phyloP scores from a whole-genome alignment of 2,797 vertebrate genomes.

The Bradypodion ventrale region DNA sequence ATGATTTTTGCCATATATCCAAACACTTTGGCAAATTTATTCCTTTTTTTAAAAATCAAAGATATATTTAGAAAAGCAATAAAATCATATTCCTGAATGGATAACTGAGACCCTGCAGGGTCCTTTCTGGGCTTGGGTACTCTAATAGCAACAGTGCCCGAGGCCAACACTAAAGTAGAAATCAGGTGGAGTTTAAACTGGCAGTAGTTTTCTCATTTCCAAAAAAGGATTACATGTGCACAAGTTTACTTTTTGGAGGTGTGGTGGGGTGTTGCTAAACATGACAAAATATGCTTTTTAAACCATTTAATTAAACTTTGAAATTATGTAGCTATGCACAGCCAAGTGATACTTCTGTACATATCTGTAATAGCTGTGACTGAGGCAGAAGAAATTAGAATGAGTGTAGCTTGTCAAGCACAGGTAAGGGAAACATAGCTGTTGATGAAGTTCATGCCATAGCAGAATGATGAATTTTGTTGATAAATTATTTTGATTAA shows the following conservation, averaged over 20 bases:
- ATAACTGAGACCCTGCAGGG: conserved; percentile 70
- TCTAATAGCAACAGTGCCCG: too few species aligned
- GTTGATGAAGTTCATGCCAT: neutral
- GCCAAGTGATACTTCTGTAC: neutral
- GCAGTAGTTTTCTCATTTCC: conserved; percentile 71
- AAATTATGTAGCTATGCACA: neutral
- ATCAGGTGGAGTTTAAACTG: conserved; percentile 60
- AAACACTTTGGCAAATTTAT: conserved; percentile 45
- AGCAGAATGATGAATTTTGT: too few species aligned
- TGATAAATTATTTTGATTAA: too few species aligned
- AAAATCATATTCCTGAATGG: conserved; percentile 56
- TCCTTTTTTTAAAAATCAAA: conserved; percentile 44
- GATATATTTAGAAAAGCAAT: conserved; percentile 51
- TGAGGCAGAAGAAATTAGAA: neutral
- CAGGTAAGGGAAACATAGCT: neutral
- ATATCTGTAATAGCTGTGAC: neutral
- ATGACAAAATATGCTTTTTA: neutral
- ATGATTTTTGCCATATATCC: conserved; percentile 36
- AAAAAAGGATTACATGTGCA: conserved; percentile 57
- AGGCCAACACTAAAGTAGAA: conserved; percentile 67
- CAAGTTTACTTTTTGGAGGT: conserved; percentile 40
- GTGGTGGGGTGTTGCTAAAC: conserved; percentile 39
- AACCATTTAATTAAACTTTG: conserved; percentile 32
- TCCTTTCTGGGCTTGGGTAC: conserved; percentile 67
- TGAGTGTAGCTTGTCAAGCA: neutral